These are phyloP conservation scores for Chelonus insularis DNA, from an alignment of 1,140 invertebrate species.

Conservation along the genomic window DNA sequence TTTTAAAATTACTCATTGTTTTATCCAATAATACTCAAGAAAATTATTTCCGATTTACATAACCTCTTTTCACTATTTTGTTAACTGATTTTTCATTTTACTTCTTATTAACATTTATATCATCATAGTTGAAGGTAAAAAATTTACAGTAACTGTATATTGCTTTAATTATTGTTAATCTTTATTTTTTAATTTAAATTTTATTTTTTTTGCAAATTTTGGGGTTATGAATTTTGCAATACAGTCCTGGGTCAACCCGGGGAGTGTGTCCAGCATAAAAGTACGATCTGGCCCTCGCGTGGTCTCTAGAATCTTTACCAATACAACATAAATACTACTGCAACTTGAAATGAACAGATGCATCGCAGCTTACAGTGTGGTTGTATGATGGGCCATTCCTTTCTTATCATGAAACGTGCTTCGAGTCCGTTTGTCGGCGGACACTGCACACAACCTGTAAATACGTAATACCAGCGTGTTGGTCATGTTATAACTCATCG, in stretches of 20 bases:
- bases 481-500: conserved; percentile 31
- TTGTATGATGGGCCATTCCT: conserved; percentile 13
- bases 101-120: too few relatives aligned
- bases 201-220: too few relatives aligned
- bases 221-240: neutral
- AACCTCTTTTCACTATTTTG: too few relatives aligned
- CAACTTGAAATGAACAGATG: neutral
- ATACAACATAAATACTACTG: conserved; percentile 1
- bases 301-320: neutral
- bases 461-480: neutral
- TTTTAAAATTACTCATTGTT: conserved; percentile 3
- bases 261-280: conserved; percentile 16
- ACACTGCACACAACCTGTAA: conserved; percentile 18
- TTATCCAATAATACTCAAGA: neutral
- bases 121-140: too few relatives aligned
- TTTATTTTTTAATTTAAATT: too few relatives aligned
- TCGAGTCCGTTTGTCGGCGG: conserved; percentile 26
- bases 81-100: too few relatives aligned
- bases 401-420: conserved; percentile 31
- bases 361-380: neutral
- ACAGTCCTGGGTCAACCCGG: conserved; percentile 4
- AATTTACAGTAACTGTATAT: too few relatives aligned
- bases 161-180: too few relatives aligned
- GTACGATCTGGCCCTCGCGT: conserved; percentile 14
- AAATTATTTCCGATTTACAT: too few relatives aligned